A percentile compares a stretch with the other conserved stretches of the same genome.
phyloP scores from a whole-genome alignment of 1,140 invertebrate genomes.

The Leptopilina clavipes region DNA sequence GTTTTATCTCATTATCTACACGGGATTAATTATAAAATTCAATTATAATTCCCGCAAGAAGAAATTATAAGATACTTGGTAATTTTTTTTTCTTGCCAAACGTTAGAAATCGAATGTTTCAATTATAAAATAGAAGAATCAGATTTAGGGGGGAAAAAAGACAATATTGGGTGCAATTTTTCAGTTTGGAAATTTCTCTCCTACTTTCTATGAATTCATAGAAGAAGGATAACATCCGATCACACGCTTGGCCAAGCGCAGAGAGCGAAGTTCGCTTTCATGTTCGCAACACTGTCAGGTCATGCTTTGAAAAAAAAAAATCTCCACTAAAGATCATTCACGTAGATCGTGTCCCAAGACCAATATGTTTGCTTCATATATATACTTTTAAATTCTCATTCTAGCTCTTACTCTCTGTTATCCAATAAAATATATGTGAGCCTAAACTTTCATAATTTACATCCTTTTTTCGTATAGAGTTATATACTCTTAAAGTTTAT shows the following conservation, averaged over 20 bases:
- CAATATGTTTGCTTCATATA: background rate
- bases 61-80: no score
- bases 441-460: background rate
- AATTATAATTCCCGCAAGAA: no score
- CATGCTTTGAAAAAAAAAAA: background rate
- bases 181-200: conserved; percentile 15
- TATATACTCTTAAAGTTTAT: no score
- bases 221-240: conserved; percentile 17
- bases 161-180: background rate
- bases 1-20: no score
- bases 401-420: conserved; percentile 33
- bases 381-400: conserved; percentile 22
- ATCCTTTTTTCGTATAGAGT: background rate
- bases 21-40: no score
- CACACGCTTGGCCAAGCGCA: conserved; percentile 19
- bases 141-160: no score
- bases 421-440: background rate
- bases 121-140: no score
- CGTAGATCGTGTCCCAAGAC: background rate
- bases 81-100: no score
- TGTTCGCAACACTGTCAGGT: conserved; percentile 22
- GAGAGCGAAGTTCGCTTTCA: conserved; percentile 22
- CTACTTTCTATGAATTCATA: conserved; percentile 12
- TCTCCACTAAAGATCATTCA: background rate
- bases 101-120: no score